Conservation (phyloP, 2,888 invertebrate species). For the Lutraria lutraria region DNA sequence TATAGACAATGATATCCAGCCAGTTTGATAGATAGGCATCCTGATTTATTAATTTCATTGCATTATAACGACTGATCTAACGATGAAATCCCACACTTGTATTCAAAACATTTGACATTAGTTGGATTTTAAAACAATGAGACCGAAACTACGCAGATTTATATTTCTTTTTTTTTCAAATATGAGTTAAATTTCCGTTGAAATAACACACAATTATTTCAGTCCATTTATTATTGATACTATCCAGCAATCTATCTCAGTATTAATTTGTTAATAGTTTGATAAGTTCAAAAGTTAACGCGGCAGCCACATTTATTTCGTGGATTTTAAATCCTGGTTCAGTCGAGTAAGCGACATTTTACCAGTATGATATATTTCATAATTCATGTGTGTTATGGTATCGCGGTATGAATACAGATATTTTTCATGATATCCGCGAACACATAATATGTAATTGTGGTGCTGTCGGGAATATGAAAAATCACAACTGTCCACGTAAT, state of each 20-base stretch:
- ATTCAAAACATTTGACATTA: no score
- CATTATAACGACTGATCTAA: no score
- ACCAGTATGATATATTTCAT: constrained; percentile 6
- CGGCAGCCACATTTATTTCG: neutral
- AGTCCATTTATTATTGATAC: neutral
- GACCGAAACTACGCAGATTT: neutral
- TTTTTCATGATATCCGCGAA: constrained; percentile 33
- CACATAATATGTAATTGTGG: constrained; percentile 36
- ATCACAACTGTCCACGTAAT: constrained; percentile 61
- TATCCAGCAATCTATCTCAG: neutral
- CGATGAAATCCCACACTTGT: no score
- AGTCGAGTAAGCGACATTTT: neutral
- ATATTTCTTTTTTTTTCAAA: neutral
- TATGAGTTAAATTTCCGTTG: neutral
- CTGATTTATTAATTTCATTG: no score
- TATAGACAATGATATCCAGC: no score
- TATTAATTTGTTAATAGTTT: constrained; percentile 6
- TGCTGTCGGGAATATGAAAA: constrained; percentile 58
- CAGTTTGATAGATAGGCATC: no score
- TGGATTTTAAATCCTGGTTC: constrained; percentile 9
- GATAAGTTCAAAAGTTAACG: constrained; percentile 10
- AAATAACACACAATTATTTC: neutral
- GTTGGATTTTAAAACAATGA: no score
- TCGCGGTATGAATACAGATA: constrained; percentile 27
- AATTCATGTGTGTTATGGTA: neutral